A percentile compares a stretch with the other conserved stretches of the same genome.
Evolutionary conservation across 1,140 invertebrate genomes (phyloP).

Genomic region (Ectropis grisescens): DNA sequence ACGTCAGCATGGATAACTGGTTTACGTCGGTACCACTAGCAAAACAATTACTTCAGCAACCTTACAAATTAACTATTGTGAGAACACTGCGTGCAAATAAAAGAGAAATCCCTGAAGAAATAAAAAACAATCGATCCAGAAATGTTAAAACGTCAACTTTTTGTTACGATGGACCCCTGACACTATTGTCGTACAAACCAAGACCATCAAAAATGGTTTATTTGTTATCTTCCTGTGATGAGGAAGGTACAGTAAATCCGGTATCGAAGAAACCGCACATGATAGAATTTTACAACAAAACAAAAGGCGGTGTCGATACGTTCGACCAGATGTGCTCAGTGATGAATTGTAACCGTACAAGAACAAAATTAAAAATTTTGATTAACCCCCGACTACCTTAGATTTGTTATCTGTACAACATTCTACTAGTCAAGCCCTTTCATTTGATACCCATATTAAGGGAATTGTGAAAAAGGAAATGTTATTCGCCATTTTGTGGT

Average conservation of each 20-base stretch:
- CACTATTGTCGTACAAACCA: neutral
- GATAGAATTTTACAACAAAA: no score
- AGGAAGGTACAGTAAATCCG: neutral
- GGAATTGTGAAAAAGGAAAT: no score
- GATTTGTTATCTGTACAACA: no score
- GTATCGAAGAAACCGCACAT: neutral
- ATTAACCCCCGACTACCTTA: no score
- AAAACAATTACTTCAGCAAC: constrained; percentile 17
- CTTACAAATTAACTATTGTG: constrained; percentile 29
- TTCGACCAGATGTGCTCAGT: no score
- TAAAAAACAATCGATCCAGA: constrained; percentile 15
- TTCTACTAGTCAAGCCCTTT: no score
- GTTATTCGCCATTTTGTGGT: no score
- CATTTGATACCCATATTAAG: no score
- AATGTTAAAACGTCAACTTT: constrained; percentile 20
- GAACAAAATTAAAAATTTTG: no score
- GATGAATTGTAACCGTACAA: no score
- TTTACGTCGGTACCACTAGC: constrained; percentile 39
- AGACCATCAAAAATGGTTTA: neutral
- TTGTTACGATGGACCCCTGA: constrained; percentile 16
- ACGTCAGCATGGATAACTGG: constrained; percentile 55
- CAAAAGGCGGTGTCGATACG: no score
- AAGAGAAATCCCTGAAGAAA: no score
- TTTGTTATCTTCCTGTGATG: neutral
- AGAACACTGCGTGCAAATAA: constrained; percentile 29